Evolutionary conservation across 1,140 invertebrate genomes (phyloP), one percentile per base, ranked within the genome.

Genomic region (Achatina immaculata): DNA sequence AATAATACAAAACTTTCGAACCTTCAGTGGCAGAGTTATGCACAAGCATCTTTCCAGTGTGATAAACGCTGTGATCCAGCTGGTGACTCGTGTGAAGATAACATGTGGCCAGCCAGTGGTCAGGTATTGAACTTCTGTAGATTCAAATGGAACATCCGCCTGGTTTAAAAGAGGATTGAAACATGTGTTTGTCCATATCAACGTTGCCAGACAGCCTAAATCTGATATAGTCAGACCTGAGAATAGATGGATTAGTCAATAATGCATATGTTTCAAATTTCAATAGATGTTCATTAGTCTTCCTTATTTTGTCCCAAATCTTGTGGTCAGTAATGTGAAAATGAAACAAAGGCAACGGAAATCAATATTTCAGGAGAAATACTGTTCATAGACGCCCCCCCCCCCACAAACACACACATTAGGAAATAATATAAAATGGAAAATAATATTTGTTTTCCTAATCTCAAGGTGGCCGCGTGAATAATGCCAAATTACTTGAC

Each of bases 21-120:
- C 71, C 71, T 73, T 73, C 3, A 73, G 2, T 0, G 71, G 71
- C n/a, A 73, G 2, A 1, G 71, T 28, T 14, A 73, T 36, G 34
- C 71, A 73, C 24, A 73, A 11, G 34, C 71, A 73, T 48, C 71
- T 73, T n/a, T 73, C 71, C 28, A 73, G 43, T 16, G 74, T 76
- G 38, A 76, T 62, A 19, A 76, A 76, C 2, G 74, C 74, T 1
- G 74, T 76, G 51, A 76, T 76, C 3, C 74, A 76, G 55, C 51
- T 65, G 1, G 74, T 62, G 3, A 76, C 28, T 3, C 34, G 74
- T 6, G 42, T 76, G 42, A 76, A 76, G 1, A 43, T 45, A 9
- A 76, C 42, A 34, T 65, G 51, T n/a, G 74, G 55, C 74, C 51
- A 62, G 1, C 42, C 42, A 6, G 11, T 34, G 0, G 34, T 76